These are phyloP conservation scores for Sylvicapra grimmia DNA, from an alignment of 2,113 vertebrate species.

Conservation along the genomic window DNA sequence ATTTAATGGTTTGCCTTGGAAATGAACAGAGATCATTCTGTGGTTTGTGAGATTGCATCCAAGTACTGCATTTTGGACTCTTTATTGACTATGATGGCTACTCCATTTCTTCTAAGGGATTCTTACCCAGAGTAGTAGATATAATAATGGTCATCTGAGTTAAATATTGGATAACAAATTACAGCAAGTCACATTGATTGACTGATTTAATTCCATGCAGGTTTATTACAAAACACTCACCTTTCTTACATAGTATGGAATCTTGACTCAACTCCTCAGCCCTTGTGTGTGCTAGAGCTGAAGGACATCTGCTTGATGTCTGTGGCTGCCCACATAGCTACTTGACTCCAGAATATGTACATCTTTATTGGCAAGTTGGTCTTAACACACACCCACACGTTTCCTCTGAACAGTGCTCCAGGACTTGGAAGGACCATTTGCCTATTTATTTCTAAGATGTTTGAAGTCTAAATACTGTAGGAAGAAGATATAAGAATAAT, in stretches of 20 bases:
- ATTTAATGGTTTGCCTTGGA: neutral
- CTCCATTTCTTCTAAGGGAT: neutral
- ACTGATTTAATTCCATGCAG: neutral
- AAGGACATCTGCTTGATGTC: neutral
- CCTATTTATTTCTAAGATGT: neutral
- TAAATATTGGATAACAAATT: neutral
- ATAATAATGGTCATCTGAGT: neutral
- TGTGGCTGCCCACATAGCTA: neutral
- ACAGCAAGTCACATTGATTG: neutral
- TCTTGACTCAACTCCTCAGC: rapidly evolving
- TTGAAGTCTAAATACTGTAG: neutral
- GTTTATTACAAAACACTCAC: neutral
- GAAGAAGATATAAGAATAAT: neutral
- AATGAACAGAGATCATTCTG: neutral
- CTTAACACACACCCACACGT: neutral
- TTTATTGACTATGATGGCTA: neutral
- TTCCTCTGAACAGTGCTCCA: neutral
- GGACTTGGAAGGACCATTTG: neutral
- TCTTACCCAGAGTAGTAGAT: neutral
- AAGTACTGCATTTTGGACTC: neutral
- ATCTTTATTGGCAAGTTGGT: neutral
- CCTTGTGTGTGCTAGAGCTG: neutral
- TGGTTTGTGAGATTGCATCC: neutral
- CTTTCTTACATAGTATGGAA: neutral
- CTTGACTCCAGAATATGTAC: neutral